A percentile compares a stretch with the other conserved stretches of the same genome.
Conservation (phyloP, 2,888 invertebrate species). For the Marronus borbonicus region DNA sequence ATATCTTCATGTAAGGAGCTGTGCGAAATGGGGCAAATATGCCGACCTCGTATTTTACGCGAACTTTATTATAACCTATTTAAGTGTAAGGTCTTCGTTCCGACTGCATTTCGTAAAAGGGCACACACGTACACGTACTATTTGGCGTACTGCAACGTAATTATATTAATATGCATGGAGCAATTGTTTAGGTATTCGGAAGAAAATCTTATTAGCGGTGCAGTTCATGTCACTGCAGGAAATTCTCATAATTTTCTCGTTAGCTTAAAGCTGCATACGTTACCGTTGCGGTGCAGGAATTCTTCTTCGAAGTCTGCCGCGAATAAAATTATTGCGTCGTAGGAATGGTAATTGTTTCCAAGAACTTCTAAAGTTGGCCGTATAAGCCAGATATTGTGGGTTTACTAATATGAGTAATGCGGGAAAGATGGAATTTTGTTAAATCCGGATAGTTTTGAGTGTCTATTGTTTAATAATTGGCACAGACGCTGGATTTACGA, state of each 20-base stretch:
- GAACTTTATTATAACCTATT: constrained; percentile 48
- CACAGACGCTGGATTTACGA: neutral
- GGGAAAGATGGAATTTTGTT: constrained; percentile 7
- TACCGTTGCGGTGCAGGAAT: constrained; percentile 26
- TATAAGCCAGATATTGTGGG: neutral
- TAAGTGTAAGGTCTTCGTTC: constrained; percentile 21
- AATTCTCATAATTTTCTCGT: constrained; percentile 51
- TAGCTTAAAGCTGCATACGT: constrained; percentile 46
- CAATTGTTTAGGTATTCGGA: constrained; percentile 50
- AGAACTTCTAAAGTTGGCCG: constrained; percentile 31
- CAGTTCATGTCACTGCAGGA: constrained; percentile 46
- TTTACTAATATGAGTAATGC: too few relatives aligned
- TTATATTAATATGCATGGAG: constrained; percentile 49
- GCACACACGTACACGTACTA: neutral
- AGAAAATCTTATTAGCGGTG: constrained; percentile 47
- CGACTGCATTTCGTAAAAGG: constrained; percentile 33
- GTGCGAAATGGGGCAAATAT: constrained; percentile 56
- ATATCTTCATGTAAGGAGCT: constrained; percentile 58
- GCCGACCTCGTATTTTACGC: constrained; percentile 53
- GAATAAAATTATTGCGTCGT: constrained; percentile 34
- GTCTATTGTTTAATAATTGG: neutral
- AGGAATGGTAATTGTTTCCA: constrained; percentile 40
- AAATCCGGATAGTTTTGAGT: neutral
- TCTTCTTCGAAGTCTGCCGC: constrained; percentile 29
- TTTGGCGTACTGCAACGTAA: constrained; percentile 36